Evolutionary conservation across 2,113 vertebrate genomes (phyloP).

Genomic region (Scomber colias): DNA sequence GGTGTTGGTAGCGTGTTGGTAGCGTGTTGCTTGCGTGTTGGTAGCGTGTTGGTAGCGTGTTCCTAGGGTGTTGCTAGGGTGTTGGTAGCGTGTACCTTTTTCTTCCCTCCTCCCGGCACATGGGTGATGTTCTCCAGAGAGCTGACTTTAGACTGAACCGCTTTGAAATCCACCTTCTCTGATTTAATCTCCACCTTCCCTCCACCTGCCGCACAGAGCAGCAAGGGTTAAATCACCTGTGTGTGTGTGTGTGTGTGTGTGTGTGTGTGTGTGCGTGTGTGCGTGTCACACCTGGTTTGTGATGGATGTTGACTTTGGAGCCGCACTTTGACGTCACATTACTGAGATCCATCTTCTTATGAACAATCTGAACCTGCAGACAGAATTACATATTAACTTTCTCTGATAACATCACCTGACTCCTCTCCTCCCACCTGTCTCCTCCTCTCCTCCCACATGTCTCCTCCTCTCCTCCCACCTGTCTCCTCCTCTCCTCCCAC

Average conservation of each 20-base stretch:
- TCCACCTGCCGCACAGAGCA: constrained; percentile 82
- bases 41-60: not conserved
- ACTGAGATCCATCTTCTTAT: constrained; percentile 90
- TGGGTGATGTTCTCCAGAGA: constrained; percentile 94
- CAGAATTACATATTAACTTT: not conserved
- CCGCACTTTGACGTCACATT: constrained; percentile 91
- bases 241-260: too few relatives aligned
- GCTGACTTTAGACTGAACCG: constrained; percentile 91
- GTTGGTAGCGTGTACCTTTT: constrained; percentile 85
- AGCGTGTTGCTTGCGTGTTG: too few relatives aligned
- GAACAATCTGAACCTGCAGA: constrained; percentile 85
- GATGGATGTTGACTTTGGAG: constrained; percentile 91
- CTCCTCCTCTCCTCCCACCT: too few relatives aligned
- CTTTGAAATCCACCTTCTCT: constrained; percentile 94
- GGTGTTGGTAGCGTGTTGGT: too few relatives aligned
- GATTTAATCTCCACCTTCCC: constrained; percentile 94
- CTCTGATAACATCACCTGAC: too few relatives aligned
- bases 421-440: too few relatives aligned
- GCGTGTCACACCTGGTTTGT: constrained; percentile 90
- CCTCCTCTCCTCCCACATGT: too few relatives aligned
- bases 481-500: too few relatives aligned
- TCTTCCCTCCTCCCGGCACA: constrained; percentile 90
- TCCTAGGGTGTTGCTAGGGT: not conserved
- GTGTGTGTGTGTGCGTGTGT: not conserved
- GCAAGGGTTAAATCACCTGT: too few relatives aligned